Percentiles rank a stretch among this genome's conserved stretches.
phyloP scores from a whole-genome alignment of 2,888 invertebrate genomes.

The Cheilosia impressa region DNA sequence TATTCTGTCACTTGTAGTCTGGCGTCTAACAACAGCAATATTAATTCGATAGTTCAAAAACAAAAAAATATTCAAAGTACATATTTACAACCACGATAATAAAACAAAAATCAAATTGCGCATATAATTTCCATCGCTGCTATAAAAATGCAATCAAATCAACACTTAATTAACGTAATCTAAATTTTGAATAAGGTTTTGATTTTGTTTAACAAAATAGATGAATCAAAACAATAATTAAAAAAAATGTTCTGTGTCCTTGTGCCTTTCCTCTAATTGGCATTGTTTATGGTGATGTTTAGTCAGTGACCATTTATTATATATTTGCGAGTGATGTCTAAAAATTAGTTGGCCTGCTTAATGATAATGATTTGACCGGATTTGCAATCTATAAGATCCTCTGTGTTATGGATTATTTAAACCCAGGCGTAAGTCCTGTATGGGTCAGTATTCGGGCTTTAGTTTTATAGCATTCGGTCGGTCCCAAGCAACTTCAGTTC shows the following conservation, averaged over 20 bases:
- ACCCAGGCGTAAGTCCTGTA: too few relatives aligned
- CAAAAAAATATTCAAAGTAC: slow-evolving; percentile 9
- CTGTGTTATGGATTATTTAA: too few relatives aligned
- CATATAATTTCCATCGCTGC: background rate
- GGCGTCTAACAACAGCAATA: slow-evolving; percentile 16
- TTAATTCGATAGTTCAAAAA: slow-evolving; percentile 35
- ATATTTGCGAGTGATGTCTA: background rate
- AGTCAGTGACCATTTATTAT: slow-evolving; percentile 3
- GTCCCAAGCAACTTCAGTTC: too few relatives aligned
- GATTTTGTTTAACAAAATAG: slow-evolving; percentile 14
- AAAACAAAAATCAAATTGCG: background rate
- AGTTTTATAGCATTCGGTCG: too few relatives aligned
- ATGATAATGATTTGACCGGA: too few relatives aligned
- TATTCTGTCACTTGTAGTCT: background rate
- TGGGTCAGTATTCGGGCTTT: too few relatives aligned
- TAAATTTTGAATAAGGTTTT: background rate
- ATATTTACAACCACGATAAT: slow-evolving; percentile 23
- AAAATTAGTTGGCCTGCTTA: too few relatives aligned
- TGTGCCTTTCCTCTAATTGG: slow-evolving; percentile 51
- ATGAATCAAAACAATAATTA: slow-evolving; percentile 18
- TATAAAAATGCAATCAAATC: slow-evolving; percentile 6
- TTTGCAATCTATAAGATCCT: too few relatives aligned
- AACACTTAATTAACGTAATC: slow-evolving; percentile 11
- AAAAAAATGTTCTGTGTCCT: slow-evolving; percentile 14
- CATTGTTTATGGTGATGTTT: slow-evolving; percentile 6